Evolutionary conservation across 2,113 vertebrate genomes (phyloP), one percentile per base, ranked within the genome.

Genomic region (Regulus satrapa): DNA sequence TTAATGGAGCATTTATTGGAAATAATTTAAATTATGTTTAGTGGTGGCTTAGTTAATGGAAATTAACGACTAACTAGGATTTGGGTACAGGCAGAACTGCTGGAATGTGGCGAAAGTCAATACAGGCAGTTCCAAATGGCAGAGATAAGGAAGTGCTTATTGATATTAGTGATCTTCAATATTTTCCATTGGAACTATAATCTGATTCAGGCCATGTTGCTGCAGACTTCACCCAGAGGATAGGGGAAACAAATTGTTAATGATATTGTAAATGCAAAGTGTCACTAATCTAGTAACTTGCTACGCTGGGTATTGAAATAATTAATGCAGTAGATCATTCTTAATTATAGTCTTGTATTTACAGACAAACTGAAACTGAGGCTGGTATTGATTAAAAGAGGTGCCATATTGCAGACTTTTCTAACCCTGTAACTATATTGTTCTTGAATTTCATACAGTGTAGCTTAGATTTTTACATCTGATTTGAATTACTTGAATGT

Each of bases 131-230:
- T 94, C 66, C 66, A 81, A 97, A 84, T 40, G 89, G 73, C 43
- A 81, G 91, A 54, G 90, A 85, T 83, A 88, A 91, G 90, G 82
- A 95, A 92, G 68, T 77, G 75, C 31, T 88, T 97, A 96, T 93
- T 95, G 95, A 97, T 94, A 81, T 92, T 96, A 97, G 79, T 90
- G 94, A 97, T 97, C 94, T 95, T 95, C 95, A 80, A 84, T 96
- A 92, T 95, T 93, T 94, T 69, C 74, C 69, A 28, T 72, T 62
- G 72, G 73, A 93, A 77, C 46, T 40, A 51, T 38, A 41, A 67
- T 84, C 58, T 85, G 54, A 80, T 66, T 45, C 48, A 64, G 84
- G 61, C 64, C 54, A 3, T 8, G 14, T 73, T 84, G 54, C 84
- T 51, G 51, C 18, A 62, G 52, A 85, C 71, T 69, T 88, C 54